Evolutionary conservation across 2,113 vertebrate genomes (phyloP).

Genomic region (Willisornis vidua): DNA sequence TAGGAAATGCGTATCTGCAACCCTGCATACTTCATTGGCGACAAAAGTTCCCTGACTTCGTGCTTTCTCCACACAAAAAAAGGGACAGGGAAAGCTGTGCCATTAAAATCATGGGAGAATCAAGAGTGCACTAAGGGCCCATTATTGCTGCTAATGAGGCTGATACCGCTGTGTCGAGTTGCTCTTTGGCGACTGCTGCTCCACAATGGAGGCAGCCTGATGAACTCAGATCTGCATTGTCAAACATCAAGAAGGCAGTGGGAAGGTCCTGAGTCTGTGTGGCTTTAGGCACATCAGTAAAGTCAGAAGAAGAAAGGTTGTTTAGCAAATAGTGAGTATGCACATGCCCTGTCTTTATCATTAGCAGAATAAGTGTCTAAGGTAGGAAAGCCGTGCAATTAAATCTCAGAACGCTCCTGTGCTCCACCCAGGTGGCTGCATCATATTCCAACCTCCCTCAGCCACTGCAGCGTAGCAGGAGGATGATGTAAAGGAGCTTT

Average conservation of each 20-base stretch:
- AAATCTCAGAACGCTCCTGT: neutral
- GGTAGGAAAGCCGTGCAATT: neutral
- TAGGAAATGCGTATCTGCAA: conserved; percentile 5
- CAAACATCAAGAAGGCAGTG: neutral
- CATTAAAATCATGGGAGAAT: conserved; percentile 55
- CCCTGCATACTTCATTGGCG: conserved; percentile 8
- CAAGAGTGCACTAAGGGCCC: conserved; percentile 33
- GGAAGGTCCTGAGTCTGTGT: neutral
- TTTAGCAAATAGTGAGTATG: neutral
- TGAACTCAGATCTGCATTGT: conserved; percentile 16
- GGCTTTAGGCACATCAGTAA: neutral
- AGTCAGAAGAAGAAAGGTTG: neutral
- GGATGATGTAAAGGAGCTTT: neutral
- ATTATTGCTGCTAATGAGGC: conserved; percentile 57
- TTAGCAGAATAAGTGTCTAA: fast-evolving
- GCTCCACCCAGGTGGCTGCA: neutral
- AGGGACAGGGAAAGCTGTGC: neutral
- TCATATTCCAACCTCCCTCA: neutral
- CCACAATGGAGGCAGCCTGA: neutral
- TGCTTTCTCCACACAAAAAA: conserved; percentile 19
- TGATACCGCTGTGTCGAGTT: conserved; percentile 33
- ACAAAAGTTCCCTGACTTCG: conserved; percentile 44
- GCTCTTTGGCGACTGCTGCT: conserved; percentile 42
- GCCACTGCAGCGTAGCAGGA: neutral
- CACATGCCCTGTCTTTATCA: neutral